Conservation (phyloP, 2,888 invertebrate species). For the Conomelus anceps region DNA sequence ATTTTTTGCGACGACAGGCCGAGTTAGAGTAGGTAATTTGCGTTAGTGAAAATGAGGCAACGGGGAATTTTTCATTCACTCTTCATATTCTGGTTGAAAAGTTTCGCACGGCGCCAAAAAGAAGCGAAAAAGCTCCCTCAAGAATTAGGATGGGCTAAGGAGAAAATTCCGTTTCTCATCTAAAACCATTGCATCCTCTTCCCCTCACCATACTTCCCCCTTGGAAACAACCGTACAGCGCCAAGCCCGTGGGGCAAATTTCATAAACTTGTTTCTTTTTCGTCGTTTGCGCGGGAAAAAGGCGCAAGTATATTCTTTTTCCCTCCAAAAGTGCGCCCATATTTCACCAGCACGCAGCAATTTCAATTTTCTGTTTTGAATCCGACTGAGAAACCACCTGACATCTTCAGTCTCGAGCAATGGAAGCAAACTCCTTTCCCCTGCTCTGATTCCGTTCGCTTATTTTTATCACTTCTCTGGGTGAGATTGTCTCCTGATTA, state of each 20-base stretch:
- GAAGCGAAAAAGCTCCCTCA: conserved; percentile 13
- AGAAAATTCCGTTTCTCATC: background rate
- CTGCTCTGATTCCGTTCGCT: background rate
- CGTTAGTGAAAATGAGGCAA: conserved; percentile 4
- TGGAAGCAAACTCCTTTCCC: background rate
- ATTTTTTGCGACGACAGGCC: background rate
- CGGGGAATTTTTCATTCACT: conserved; percentile 2
- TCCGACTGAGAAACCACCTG: conserved; percentile 7
- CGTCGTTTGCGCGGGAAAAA: background rate
- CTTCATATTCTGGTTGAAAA: conserved; percentile 1
- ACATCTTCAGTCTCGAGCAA: background rate
- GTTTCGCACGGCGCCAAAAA: background rate
- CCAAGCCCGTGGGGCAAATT: conserved; percentile 3
- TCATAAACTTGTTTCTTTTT: conserved; percentile 8
- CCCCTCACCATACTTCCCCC: background rate
- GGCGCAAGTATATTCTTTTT: background rate
- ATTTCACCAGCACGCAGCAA: conserved; percentile 2
- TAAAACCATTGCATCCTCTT: background rate
- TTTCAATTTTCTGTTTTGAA: conserved; percentile 8
- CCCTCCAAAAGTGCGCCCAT: background rate
- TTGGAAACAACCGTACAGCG: background rate
- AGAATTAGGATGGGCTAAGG: conserved; percentile 1
- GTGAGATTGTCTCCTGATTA: conserved; percentile 11
- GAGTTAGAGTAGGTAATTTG: background rate
- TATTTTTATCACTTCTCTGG: conserved; percentile 7